A percentile compares a stretch with the other conserved stretches of the same genome.
phyloP scores from a whole-genome alignment of 2,113 vertebrate species.

The Ovis canadensis region DNA sequence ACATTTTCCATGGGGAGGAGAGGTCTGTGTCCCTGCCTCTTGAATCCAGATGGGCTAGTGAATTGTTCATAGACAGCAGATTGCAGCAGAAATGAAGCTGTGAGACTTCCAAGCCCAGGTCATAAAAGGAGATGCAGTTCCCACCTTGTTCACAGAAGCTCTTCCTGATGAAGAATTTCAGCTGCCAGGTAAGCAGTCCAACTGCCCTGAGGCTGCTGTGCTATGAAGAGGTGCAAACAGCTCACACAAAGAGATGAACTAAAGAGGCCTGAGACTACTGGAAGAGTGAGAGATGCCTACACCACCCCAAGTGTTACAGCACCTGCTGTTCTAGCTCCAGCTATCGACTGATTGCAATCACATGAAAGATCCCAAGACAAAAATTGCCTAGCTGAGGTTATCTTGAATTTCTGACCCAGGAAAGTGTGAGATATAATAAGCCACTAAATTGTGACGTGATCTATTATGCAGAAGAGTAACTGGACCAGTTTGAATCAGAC shows the following conservation, averaged over 20 bases:
- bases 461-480: background rate
- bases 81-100: background rate
- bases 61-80: background rate
- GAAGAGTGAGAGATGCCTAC: background rate
- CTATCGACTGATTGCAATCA: background rate
- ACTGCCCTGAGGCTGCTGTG: background rate
- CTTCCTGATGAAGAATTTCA: background rate
- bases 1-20: background rate
- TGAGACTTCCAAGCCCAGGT: background rate
- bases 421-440: background rate
- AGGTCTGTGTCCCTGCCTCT: background rate
- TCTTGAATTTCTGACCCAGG: background rate
- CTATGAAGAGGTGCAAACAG: too few relatives aligned
- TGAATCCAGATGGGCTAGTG: background rate
- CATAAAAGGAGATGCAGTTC: background rate
- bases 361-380: background rate
- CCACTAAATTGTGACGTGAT: background rate
- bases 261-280: background rate
- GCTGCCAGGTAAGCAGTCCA: background rate
- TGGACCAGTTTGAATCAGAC: background rate
- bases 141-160: background rate
- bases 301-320: background rate
- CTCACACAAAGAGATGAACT: background rate
- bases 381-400: background rate
- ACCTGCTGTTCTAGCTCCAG: background rate